Percentiles rank a stretch among this genome's conserved stretches.
Conservation (phyloP, 2,113 vertebrate species). For the Catagonus wagneri region DNA sequence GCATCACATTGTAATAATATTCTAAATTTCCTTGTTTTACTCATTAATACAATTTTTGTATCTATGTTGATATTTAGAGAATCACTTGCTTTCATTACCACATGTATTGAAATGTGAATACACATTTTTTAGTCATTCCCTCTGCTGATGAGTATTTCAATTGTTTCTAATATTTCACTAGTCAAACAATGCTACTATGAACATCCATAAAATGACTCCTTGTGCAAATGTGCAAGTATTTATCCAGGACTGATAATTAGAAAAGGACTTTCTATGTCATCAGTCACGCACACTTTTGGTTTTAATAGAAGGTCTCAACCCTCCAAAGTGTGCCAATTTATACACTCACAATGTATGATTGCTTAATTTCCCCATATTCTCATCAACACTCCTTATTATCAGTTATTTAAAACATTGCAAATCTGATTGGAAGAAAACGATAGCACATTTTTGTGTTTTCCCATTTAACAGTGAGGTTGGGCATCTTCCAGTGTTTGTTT, state of each 20-base stretch:
- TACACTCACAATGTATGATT: not conserved
- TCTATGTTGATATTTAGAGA: not conserved
- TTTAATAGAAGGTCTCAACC: not conserved
- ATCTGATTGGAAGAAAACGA: not conserved
- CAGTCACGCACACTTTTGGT: not conserved
- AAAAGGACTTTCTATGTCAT: not conserved
- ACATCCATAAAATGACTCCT: not conserved
- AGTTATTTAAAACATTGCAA: not conserved
- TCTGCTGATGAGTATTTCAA: not conserved
- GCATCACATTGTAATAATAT: not conserved
- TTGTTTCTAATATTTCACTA: not conserved
- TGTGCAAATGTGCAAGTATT: not conserved
- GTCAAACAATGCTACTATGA: not conserved
- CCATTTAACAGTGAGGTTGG: not conserved
- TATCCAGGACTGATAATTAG: not conserved
- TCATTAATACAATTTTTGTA: not conserved
- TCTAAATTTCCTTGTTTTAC: not conserved
- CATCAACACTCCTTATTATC: not conserved
- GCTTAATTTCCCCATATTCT: not conserved
- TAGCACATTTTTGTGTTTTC: not conserved
- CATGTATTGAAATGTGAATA: not conserved
- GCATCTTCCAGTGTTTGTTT: not conserved
- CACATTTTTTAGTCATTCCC: not conserved
- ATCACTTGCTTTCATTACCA: not conserved
- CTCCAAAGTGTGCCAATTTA: not conserved